These are phyloP conservation scores for Myrmecophaga tridactyla DNA, from an alignment of 2,113 vertebrate genomes.

Conservation along the genomic window DNA sequence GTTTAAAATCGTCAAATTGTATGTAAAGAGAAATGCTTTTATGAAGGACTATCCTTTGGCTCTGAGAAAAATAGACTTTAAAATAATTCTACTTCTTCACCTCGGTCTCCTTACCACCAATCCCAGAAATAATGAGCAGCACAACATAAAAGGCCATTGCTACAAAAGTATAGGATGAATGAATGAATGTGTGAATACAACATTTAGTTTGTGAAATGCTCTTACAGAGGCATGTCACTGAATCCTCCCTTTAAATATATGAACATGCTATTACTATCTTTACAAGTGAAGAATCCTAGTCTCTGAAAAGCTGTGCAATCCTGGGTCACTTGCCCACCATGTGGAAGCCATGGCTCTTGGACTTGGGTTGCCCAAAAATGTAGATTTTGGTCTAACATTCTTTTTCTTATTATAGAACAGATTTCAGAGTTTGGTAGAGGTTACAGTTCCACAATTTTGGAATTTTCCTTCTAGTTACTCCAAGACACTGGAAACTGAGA, in stretches of 20 bases:
- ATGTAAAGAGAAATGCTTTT: neutral
- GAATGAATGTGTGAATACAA: neutral
- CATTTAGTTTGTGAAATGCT: neutral
- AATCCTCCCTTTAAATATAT: neutral
- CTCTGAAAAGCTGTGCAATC: neutral
- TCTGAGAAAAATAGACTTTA: neutral
- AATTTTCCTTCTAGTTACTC: no score
- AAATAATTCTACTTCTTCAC: neutral
- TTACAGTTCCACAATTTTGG: no score
- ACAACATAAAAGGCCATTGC: neutral
- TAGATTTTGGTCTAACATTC: neutral
- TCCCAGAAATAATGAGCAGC: neutral
- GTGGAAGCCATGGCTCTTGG: neutral
- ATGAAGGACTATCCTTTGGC: neutral
- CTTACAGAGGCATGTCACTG: neutral
- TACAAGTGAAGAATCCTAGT: neutral
- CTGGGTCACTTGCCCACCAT: neutral
- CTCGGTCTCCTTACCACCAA: neutral
- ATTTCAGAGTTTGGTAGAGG: no score
- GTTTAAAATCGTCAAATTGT: neutral
- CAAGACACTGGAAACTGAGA: no score
- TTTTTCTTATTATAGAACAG: no score
- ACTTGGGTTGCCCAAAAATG: neutral
- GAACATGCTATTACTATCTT: neutral
- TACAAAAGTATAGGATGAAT: neutral